A percentile compares a stretch with the other conserved stretches of the same genome.
phyloP scores from a whole-genome alignment of 2,888 invertebrate species.

The Dasypogon diadema region DNA sequence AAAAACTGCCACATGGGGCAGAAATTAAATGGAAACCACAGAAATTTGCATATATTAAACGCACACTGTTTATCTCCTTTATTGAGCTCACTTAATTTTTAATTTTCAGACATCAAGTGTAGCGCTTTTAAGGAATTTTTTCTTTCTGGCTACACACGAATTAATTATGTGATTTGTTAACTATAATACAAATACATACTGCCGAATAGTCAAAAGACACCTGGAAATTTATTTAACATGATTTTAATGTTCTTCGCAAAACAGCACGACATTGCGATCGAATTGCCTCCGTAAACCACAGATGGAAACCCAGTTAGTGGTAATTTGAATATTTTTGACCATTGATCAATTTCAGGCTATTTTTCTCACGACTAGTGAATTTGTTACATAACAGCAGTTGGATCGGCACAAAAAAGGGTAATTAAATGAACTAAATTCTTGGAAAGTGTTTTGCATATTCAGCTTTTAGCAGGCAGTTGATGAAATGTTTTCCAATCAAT shows the following conservation, averaged over 20 bases:
- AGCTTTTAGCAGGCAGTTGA: background rate
- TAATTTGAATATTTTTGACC: background rate
- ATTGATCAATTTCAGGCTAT: conserved; percentile 20
- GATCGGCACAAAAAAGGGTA: background rate
- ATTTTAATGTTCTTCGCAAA: background rate
- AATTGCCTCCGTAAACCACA: background rate
- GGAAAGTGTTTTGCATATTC: background rate
- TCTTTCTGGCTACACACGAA: background rate
- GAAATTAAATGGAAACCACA: conserved; percentile 13
- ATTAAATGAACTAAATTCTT: background rate
- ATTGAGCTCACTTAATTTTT: background rate
- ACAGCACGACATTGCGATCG: background rate
- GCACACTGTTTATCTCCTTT: conserved; percentile 7
- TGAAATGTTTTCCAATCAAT: background rate
- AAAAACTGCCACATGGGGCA: conserved; percentile 18
- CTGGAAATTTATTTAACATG: background rate
- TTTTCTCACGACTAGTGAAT: conserved; percentile 30
- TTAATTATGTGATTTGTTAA: background rate
- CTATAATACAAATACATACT: background rate
- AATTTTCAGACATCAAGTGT: background rate
- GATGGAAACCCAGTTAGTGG: background rate
- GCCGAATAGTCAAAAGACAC: no score
- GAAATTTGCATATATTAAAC: conserved; percentile 40
- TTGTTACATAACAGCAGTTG: background rate
- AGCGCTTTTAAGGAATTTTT: background rate